Evolutionary conservation across 2,797 vertebrate genomes (phyloP), one percentile per base, ranked within the genome.

Genomic region (Halcyon leucocephala): DNA sequence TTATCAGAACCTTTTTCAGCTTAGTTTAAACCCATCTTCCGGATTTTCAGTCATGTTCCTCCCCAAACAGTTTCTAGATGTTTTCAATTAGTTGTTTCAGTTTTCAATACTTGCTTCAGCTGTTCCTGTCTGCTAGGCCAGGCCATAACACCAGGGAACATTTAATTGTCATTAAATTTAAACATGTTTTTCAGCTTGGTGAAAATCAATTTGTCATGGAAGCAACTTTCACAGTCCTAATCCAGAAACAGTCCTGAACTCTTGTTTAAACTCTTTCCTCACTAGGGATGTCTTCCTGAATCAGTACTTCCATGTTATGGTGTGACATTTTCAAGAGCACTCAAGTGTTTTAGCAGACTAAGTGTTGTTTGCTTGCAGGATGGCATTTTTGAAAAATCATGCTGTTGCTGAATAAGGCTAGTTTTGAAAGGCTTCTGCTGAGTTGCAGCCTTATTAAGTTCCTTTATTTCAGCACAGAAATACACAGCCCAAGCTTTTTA

Each of bases 361-460:
- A 82, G 26, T 51, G 58, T 20, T 89, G 57, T 26, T 86, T 62
- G 62, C 48, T 78, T 87, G 74, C 35, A 86, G 69, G 65, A 67
- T 81, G 73, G 42, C 41, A 42, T 78, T 81, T 87, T 42, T 82
- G 58, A 82, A 72, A 67, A 95, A 74, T 18, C 16, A 55, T 2
- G 46, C 33, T 12, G 2, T 48, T 89, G 79, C 67, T 94, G 85
- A 85, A 85, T 48, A 76, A 65, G 17, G 49, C 33, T 85, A 51
- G 41, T 39, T 76, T 57, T 72, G 82, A 91, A 89, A 91, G 93
- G 88, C 71, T 90, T 86, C 93, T 90, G 79, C 90, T 91, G 86
- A 94, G 82, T 61, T 89, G 55, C 66, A 91, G 88, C 13, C 37
- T 91, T 55, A 85, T 60, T 93, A 31, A 76, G 24, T 52, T 82